A percentile compares a stretch with the other conserved stretches of the same genome.
phyloP scores from a whole-genome alignment of 2,888 invertebrate species.

The Anthrax anthrax region DNA sequence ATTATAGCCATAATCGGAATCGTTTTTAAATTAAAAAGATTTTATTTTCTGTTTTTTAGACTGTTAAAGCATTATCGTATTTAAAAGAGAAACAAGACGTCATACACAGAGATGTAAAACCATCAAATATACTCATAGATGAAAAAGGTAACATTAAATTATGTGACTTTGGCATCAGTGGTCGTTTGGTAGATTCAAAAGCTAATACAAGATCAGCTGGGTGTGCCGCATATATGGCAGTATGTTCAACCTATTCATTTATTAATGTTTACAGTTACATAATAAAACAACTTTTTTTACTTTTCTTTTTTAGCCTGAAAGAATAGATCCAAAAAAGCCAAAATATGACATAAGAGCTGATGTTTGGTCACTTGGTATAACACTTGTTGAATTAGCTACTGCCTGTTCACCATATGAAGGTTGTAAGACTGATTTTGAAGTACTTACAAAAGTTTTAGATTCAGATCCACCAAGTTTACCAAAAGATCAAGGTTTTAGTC shows the following conservation, averaged over 20 bases:
- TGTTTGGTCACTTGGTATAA: constrained; percentile 97
- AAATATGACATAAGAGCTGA: constrained; percentile 98
- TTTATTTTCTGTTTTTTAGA: constrained; percentile 40
- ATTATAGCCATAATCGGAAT: not conserved
- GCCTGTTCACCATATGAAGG: constrained; percentile 89
- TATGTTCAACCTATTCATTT: no score
- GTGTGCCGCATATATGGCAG: constrained; percentile 99
- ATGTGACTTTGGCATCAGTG: constrained; percentile 99
- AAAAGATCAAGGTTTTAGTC: constrained; percentile 56
- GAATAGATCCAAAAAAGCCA: constrained; percentile 87
- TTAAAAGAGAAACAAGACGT: constrained; percentile 94
- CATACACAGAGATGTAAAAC: constrained; percentile 96
- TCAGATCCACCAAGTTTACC: constrained; percentile 82
- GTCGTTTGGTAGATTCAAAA: constrained; percentile 92
- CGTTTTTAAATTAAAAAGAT: no score
- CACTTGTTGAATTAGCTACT: constrained; percentile 90
- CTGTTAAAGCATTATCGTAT: constrained; percentile 91
- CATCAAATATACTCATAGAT: constrained; percentile 95
- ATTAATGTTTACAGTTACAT: constrained; percentile 1
- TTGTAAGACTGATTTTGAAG: constrained; percentile 96
- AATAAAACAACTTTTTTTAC: no score
- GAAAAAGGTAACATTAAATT: constrained; percentile 90
- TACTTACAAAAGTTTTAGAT: constrained; percentile 79
- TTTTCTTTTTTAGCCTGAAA: constrained; percentile 61
- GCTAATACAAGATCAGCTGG: constrained; percentile 94